phyloP scores from a whole-genome alignment of 2,113 vertebrate species.

The Trematomus loennbergii region DNA sequence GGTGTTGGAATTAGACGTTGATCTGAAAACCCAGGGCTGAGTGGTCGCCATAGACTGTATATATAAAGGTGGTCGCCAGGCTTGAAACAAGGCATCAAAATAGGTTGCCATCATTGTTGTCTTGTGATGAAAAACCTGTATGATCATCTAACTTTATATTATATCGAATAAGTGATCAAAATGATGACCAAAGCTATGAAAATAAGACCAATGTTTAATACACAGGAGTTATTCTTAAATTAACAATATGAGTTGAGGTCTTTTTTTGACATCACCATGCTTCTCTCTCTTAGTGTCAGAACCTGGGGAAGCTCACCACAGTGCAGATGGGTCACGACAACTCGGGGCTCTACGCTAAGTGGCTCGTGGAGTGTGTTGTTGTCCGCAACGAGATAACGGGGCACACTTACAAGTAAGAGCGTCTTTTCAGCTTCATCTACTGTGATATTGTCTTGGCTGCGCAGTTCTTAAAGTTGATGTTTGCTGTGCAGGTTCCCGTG shows the following conservation, averaged over 20 bases:
- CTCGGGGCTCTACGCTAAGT: constrained; percentile 96
- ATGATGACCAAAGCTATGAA: not conserved
- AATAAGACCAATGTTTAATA: not conserved
- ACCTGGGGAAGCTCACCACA: constrained; percentile 97
- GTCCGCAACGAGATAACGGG: constrained; percentile 98
- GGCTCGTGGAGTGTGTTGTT: constrained; percentile 96
- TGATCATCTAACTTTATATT: not conserved
- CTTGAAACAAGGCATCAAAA: too few relatives aligned
- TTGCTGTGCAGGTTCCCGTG: constrained; percentile 91
- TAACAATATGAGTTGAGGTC: not conserved
- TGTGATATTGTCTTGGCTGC: not conserved
- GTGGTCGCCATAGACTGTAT: too few relatives aligned
- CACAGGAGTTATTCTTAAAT: not conserved
- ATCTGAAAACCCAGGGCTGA: not conserved
- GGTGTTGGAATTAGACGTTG: not conserved
- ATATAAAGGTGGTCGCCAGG: too few relatives aligned
- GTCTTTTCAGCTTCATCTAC: not conserved
- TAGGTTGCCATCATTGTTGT: too few relatives aligned
- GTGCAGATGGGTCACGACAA: constrained; percentile 99
- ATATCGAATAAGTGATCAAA: not conserved
- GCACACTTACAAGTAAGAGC: constrained; percentile 95
- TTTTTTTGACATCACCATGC: not conserved
- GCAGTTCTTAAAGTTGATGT: not conserved
- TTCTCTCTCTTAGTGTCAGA: constrained; percentile 89
- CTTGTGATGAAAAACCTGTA: not conserved